Conservation (phyloP, 2,113 vertebrate species). For the Xiphophorus maculatus region DNA sequence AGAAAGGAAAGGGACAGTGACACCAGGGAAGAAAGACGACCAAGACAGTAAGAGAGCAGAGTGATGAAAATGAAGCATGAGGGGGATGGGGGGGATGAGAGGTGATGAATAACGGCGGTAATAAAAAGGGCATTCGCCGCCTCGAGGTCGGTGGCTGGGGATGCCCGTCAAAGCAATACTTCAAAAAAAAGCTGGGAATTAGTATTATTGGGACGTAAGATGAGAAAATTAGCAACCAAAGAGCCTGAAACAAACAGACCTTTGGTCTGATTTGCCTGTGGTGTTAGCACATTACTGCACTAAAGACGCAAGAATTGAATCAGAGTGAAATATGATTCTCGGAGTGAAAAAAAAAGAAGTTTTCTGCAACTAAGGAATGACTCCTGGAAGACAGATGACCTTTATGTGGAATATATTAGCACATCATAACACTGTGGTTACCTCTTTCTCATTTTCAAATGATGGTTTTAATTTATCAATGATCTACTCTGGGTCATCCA, state of each 20-base stretch:
- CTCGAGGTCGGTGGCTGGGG: slow-evolving; percentile 18
- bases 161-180: slow-evolving; percentile 22
- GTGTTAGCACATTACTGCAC: neutral
- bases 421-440: no score
- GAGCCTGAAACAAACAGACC: neutral
- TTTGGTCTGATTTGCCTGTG: neutral
- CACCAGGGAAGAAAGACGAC: slow-evolving; percentile 44
- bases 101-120: slow-evolving; percentile 53
- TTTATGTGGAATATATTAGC: no score
- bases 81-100: slow-evolving; percentile 48
- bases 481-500: no score
- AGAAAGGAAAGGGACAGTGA: slow-evolving; percentile 55
- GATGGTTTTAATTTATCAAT: no score
- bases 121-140: slow-evolving; percentile 30
- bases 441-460: no score
- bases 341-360: no score
- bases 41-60: slow-evolving; percentile 54
- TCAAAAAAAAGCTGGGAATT: slow-evolving; percentile 1
- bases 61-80: slow-evolving; percentile 37
- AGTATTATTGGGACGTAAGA: neutral
- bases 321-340: neutral
- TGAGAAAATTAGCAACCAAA: neutral
- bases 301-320: no score
- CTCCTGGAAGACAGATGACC: no score
- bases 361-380: no score